These are phyloP conservation scores for Cottus gobio DNA, from an alignment of 2,113 vertebrate species.

Conservation along the genomic window DNA sequence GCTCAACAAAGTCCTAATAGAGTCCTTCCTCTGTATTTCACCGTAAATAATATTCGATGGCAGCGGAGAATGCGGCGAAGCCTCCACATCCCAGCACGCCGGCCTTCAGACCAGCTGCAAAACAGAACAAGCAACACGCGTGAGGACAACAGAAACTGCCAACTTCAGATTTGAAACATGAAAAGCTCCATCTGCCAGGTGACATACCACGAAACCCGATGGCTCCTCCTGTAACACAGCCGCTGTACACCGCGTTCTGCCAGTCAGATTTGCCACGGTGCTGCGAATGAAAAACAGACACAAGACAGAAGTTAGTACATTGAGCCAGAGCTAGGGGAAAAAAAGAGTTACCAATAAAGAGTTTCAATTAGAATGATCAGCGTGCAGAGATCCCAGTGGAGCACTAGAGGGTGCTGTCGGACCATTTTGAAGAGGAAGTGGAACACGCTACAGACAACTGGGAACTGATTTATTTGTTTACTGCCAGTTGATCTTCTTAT, in stretches of 20 bases:
- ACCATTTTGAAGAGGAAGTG: not conserved
- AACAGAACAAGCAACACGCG: not conserved
- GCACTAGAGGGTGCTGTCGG: conserved; percentile 50
- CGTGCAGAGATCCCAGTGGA: not conserved
- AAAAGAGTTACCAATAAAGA: not conserved
- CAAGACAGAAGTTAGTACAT: not conserved
- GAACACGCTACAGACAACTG: not conserved
- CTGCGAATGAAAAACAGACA: conserved; percentile 73
- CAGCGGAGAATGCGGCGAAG: conserved; percentile 97
- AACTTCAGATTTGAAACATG: not conserved
- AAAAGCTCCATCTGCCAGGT: not conserved
- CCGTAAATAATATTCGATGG: conserved; percentile 94
- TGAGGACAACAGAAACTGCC: not conserved
- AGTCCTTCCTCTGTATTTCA: conserved; percentile 67
- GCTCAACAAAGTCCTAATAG: not conserved
- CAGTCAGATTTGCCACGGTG: conserved; percentile 96
- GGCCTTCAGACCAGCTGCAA: conserved; percentile 92
- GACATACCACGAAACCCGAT: conserved; percentile 95
- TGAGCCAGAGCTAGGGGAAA: not conserved
- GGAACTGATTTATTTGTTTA: not conserved
- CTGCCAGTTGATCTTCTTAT: not conserved
- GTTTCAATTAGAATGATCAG: not conserved
- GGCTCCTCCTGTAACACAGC: conserved; percentile 94
- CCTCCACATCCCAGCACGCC: conserved; percentile 94
- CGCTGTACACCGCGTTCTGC: conserved; percentile 96